Conservation (phyloP, 2,113 vertebrate species). For the Diphyllodes magnificus region DNA sequence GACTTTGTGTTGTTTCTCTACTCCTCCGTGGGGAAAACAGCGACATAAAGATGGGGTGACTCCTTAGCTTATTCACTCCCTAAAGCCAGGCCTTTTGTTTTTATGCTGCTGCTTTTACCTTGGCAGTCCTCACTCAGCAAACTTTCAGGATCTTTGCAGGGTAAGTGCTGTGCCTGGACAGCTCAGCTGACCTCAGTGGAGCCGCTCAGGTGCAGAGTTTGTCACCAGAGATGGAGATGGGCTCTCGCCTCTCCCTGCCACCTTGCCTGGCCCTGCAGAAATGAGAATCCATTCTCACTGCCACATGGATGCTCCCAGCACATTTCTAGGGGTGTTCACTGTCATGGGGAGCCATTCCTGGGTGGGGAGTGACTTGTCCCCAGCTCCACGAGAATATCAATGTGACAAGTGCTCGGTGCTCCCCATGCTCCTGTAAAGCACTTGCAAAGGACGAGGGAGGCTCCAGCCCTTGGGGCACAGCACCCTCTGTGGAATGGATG, state of each 20-base stretch:
- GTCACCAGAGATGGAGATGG: neutral
- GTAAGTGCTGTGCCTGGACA: neutral
- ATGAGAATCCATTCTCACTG: neutral
- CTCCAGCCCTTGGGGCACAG: neutral
- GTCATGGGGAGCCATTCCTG: neutral
- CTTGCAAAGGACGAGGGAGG: neutral
- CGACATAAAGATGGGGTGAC: neutral
- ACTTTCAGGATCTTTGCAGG: neutral
- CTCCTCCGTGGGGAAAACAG: too few species aligned
- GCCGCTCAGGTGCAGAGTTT: neutral
- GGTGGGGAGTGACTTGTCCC: neutral
- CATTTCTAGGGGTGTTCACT: neutral
- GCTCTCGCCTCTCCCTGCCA: fast-evolving
- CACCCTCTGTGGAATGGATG: fast-evolving
- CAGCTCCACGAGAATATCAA: neutral
- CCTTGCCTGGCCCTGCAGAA: neutral
- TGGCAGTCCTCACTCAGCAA: too few species aligned
- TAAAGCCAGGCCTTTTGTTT: neutral
- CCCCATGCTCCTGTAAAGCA: neutral
- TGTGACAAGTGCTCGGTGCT: neutral
- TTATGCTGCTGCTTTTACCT: neutral
- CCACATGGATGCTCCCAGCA: neutral
- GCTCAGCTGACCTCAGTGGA: neutral
- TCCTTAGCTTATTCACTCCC: neutral
- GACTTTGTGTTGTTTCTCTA: too few species aligned